A percentile compares a stretch with the other conserved stretches of the same genome.
Conservation (phyloP, 1,140 invertebrate genomes). For the Neodiprion pinetum region DNA sequence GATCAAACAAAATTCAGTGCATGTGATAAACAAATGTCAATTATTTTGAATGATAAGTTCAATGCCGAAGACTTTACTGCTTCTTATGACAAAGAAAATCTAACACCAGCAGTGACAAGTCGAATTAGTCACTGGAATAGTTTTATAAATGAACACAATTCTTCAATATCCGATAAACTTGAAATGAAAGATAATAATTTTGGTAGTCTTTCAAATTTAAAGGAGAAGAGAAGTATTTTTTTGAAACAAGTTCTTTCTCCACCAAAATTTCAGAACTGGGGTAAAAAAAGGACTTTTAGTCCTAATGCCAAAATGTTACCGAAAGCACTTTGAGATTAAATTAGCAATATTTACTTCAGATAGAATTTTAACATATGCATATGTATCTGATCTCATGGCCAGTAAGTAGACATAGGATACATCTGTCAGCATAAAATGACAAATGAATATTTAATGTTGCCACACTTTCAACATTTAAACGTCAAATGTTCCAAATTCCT, state of each 20-base stretch:
- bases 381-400: conserved; percentile 9
- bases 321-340: conserved; percentile 27
- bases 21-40: conserved; percentile 51
- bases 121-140: conserved; percentile 27
- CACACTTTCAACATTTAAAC: too few relatives aligned
- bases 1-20: conserved; percentile 40
- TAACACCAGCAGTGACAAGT: conserved; percentile 27
- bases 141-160: conserved; percentile 31
- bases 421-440: not conserved
- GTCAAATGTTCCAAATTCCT: not conserved
- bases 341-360: not conserved
- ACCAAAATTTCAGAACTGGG: conserved; percentile 63
- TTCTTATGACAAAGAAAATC: conserved; percentile 46
- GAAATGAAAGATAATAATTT: conserved; percentile 32
- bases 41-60: conserved; percentile 44
- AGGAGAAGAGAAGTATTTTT: conserved; percentile 65
- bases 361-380: not conserved
- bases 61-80: conserved; percentile 43
- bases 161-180: conserved; percentile 37
- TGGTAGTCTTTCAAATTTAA: conserved; percentile 53
- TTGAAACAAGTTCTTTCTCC: conserved; percentile 68
- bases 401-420: conserved; percentile 6
- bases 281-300: conserved; percentile 46
- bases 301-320: conserved; percentile 41
- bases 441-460: too few relatives aligned